These are phyloP conservation scores for Onthophagus taurus DNA, from an alignment of 1,140 invertebrate genomes.

Conservation along the genomic window DNA sequence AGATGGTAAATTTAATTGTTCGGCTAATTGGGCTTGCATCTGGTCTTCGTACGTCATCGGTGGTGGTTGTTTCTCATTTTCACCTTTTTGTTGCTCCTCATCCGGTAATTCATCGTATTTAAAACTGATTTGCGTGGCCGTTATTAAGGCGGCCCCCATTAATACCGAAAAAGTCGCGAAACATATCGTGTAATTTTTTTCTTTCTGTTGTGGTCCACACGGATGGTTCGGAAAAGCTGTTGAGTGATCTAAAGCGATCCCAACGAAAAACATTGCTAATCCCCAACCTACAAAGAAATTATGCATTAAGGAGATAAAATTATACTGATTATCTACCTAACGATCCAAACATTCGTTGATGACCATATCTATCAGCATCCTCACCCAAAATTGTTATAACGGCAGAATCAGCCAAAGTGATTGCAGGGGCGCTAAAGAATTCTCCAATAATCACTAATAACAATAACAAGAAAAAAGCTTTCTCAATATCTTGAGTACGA, in stretches of 20 bases:
- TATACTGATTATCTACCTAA: too few relatives aligned
- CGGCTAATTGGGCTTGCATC: conserved; percentile 68
- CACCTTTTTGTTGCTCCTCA: conserved; percentile 24
- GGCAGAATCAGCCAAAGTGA: conserved; percentile 92
- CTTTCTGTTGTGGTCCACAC: conserved; percentile 76
- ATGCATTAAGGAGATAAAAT: too few relatives aligned
- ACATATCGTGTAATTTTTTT: conserved; percentile 98
- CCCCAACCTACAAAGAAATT: conserved; percentile 83
- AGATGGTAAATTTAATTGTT: conserved; percentile 68
- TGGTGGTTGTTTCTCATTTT: conserved; percentile 39
- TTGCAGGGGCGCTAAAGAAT: conserved; percentile 94
- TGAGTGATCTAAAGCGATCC: conserved; percentile 95
- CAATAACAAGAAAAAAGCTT: conserved; percentile 90
- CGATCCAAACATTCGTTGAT: conserved; percentile 97
- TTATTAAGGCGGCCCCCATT: conserved; percentile 90
- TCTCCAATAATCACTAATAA: conserved; percentile 92
- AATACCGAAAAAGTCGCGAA: conserved; percentile 96
- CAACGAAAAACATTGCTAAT: conserved; percentile 96
- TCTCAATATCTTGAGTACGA: conserved; percentile 76
- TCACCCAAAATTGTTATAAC: conserved; percentile 86
- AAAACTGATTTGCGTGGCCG: conserved; percentile 80
- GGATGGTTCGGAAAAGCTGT: conserved; percentile 83
- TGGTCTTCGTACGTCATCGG: conserved; percentile 55
- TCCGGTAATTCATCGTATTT: conserved; percentile 52
- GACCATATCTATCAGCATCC: conserved; percentile 88